Conservation (phyloP, 2,797 vertebrate species). For the Brachymystax lenok region DNA sequence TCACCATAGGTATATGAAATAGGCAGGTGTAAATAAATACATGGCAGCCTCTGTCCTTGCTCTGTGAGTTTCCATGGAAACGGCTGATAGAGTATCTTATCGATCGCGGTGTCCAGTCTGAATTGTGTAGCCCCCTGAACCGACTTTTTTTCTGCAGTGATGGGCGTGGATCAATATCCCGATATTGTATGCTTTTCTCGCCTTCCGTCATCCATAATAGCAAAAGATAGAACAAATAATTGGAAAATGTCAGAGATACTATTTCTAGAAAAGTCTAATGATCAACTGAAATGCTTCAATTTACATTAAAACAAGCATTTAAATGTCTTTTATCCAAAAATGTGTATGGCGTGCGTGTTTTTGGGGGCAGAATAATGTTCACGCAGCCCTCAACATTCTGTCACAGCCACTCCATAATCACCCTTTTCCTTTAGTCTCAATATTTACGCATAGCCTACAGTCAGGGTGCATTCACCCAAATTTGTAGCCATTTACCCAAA, state of each 20-base stretch:
- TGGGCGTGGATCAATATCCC: slow-evolving; percentile 84
- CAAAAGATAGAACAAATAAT: slow-evolving; percentile 52
- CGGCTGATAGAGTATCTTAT: slow-evolving; percentile 85
- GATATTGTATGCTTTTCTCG: slow-evolving; percentile 81
- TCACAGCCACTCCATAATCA: slow-evolving; percentile 45
- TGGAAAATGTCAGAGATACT: slow-evolving; percentile 63
- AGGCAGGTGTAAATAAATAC: slow-evolving; percentile 82
- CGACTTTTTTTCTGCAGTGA: slow-evolving; percentile 82
- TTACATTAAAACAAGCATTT: slow-evolving; percentile 19
- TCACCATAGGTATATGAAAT: slow-evolving; percentile 70
- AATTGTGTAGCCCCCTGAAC: slow-evolving; percentile 74
- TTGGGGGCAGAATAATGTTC: background rate
- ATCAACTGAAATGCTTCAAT: slow-evolving; percentile 32
- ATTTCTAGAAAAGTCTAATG: slow-evolving; percentile 38
- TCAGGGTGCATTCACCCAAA: slow-evolving; percentile 59
- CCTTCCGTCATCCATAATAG: slow-evolving; percentile 74
- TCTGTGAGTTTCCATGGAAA: slow-evolving; percentile 81
- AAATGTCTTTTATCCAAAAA: background rate
- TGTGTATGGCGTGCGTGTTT: background rate
- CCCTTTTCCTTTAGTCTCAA: slow-evolving; percentile 25
- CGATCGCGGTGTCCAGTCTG: slow-evolving; percentile 82
- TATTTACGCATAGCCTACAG: slow-evolving; percentile 34
- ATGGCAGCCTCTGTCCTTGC: slow-evolving; percentile 79
- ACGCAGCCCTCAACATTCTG: slow-evolving; percentile 22
- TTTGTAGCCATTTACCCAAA: slow-evolving; percentile 54